Conservation (phyloP, 2,113 vertebrate genomes). For the Parotia lawesii region DNA sequence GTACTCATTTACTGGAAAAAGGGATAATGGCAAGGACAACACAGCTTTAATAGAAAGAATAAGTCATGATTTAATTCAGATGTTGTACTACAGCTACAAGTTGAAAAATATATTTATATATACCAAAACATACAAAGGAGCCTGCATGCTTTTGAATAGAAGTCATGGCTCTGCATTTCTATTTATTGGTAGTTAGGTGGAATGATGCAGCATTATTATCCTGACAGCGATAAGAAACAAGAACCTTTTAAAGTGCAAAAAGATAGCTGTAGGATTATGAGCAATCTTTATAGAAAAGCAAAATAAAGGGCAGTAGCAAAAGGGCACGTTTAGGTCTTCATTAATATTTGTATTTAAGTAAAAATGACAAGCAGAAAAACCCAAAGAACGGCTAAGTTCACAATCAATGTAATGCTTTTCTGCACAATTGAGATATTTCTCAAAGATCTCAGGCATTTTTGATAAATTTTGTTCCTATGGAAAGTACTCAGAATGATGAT, state of each 20-base stretch:
- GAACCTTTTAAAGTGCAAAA: conserved; percentile 13
- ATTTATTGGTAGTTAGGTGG: conserved; percentile 40
- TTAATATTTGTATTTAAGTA: conserved; percentile 58
- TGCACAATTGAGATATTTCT: conserved; percentile 4
- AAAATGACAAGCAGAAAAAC: conserved; percentile 36
- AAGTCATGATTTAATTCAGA: conserved; percentile 47
- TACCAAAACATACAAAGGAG: conserved; percentile 24
- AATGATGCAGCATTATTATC: conserved; percentile 55
- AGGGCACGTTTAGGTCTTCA: background rate
- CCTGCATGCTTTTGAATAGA: conserved; percentile 18
- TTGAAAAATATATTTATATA: conserved; percentile 19
- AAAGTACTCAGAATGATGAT: conserved; percentile 22
- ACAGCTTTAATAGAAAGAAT: conserved; percentile 53
- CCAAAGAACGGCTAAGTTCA: conserved; percentile 7
- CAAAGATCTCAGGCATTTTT: conserved; percentile 16
- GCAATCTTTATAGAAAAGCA: conserved; percentile 12
- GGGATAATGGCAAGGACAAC: conserved; percentile 50
- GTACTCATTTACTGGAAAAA: conserved; percentile 59
- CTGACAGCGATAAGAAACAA: conserved; percentile 24
- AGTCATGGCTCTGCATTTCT: conserved; percentile 44
- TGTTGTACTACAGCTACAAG: conserved; percentile 28
- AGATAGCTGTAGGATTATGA: conserved; percentile 19
- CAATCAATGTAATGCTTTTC: background rate
- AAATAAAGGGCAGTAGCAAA: conserved; percentile 45
- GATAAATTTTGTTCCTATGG: conserved; percentile 11